Base-by-base conservation (phyloP, 2,797 vertebrate genomes). In the Steatocranus sp. region DNA sequence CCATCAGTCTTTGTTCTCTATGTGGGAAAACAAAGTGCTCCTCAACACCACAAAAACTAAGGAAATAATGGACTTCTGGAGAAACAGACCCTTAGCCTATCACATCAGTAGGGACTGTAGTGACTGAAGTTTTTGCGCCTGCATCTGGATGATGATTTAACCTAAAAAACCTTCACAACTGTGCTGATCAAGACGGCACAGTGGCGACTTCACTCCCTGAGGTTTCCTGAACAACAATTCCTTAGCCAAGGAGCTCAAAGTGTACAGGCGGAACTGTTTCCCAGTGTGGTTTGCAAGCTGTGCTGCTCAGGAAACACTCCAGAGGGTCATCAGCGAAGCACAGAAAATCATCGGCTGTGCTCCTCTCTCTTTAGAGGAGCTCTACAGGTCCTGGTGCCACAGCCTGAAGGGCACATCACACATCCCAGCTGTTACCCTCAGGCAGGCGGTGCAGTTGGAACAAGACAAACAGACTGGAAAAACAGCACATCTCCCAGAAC, bases 391-490 rank as follows among this genome's bases (percentile, higher is more conserved):
- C 58, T 63, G 58, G 32, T 63, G 32, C 58, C 32, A 38, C 58
- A 63, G 58, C 58, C 11, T 4, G 0, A 63, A 20, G 58, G 32
- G 32, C 58, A 63, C 58, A 38, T 63, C 1, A 14, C 58, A 36
- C 32, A 38, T 0, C n/a, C 34, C 11, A 0, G n/a, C 58, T 0
- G 18, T 61, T 36, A 20, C 7, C 18, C 18, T 61, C 58, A 20
- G 58, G 58, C 32, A 20, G 32, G n/a, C 0, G 4, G 32, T 63
- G 30, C 32, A 63, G 58, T 63, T 38, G 32, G n/a, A 38, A 38
- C 18, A 63, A 38, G 18, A 12, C 58, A 63, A 63, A 36, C 58
- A 20, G n/a, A 63, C 32, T 36, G 7, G 58, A 63, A 63, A 63
- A 36, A 63, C 58, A 63, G 58, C 58, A 63, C 18, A 63, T 63